phyloP scores from a whole-genome alignment of 2,113 vertebrate genomes.

The Syngnathus scovelli region DNA sequence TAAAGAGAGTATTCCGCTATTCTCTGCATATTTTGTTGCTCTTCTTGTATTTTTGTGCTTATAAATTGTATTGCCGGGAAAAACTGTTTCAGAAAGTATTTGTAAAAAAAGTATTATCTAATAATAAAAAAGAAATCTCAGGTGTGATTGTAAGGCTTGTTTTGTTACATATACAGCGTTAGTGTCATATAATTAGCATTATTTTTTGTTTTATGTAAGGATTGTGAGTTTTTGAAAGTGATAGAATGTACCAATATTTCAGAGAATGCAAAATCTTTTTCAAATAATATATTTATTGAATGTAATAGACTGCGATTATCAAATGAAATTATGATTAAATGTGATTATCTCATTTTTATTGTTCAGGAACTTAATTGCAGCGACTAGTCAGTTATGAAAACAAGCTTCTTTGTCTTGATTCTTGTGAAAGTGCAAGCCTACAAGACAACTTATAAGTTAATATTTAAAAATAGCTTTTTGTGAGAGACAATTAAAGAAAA shows the following conservation, averaged over 20 bases:
- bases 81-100: conserved; percentile 88
- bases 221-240: not conserved
- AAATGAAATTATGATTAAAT: too few species aligned
- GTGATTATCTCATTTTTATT: too few species aligned
- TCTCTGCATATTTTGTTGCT: conserved; percentile 75
- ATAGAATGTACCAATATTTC: not conserved
- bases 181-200: not conserved
- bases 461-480: too few species aligned
- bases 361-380: too few species aligned
- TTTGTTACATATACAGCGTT: not conserved
- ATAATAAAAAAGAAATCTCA: conserved; percentile 76
- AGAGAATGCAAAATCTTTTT: too few species aligned
- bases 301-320: too few species aligned
- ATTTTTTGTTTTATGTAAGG: not conserved
- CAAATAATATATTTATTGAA: too few species aligned
- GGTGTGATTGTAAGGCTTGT: conserved; percentile 3
- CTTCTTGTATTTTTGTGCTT: conserved; percentile 86
- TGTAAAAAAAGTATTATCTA: conserved; percentile 86
- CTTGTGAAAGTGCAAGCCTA: not conserved
- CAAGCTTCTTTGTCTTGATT: not conserved
- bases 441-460: not conserved
- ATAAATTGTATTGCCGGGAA: conserved; percentile 89
- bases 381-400: not conserved
- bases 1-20: conserved; percentile 78
- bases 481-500: too few species aligned